Evolutionary conservation across 2,797 vertebrate genomes (phyloP), one percentile per base, ranked within the genome.

Genomic region (Eptatretus atami): DNA sequence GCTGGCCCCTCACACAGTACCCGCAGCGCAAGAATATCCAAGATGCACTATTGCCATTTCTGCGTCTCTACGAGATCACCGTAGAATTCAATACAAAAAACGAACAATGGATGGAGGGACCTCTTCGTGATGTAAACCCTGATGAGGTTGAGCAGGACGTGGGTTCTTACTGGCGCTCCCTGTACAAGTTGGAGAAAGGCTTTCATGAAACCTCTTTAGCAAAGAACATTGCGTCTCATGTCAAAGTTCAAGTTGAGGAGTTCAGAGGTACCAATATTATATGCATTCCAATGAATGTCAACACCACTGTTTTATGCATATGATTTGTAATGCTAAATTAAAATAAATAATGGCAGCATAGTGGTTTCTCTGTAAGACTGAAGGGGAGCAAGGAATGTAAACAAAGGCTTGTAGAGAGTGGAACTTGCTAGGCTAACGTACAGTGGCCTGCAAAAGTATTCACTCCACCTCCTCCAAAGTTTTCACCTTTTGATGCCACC

Each of bases 151-250:
- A 85, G 57, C 31, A 54, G 2, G 82, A 83, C 19, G 72, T 78
- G 54, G 78, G 77, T 25, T 82, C 78, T 71, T 83, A 73, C 65
- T 82, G 78, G 75, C 75, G 77, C 19, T 72, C 72, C 5, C 69
- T 90, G 1, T 83, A 81, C 67, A 83, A 86, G 65, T 72, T 84
- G 66, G 82, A 83, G 69, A 84, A 79, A 74, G 65, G 66, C 66
- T 81, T 86, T 53, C 65, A 70, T 1, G 71, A 77, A 64, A 75
- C 72, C 6, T 80, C 83, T 67, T 75, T 68, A 31, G 79, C 80
- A 2, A 70, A 82, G 67, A 69, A 73, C 63, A 73, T 90, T 53
- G 71, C 77, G 9, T 76, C 68, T 25, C 73, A 69, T 52, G 69
- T 82, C 52, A 80, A 78, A 69, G 31, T 69, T 1, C 76, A 79